These are phyloP conservation scores for Netelia inedita DNA, from an alignment of 2,888 invertebrate species.

Conservation along the genomic window DNA sequence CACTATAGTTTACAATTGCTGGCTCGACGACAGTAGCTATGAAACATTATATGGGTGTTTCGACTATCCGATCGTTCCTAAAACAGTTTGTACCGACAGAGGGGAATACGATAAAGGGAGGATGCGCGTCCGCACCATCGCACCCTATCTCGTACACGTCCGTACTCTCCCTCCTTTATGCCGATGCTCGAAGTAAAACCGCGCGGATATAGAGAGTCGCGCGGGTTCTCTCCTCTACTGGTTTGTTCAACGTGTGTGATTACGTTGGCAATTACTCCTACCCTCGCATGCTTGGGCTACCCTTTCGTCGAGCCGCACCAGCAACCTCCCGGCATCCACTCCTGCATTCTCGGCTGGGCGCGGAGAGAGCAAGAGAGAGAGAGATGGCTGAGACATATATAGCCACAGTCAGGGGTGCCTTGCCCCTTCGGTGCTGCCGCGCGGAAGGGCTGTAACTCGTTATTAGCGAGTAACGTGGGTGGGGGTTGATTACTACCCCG, in stretches of 20 bases:
- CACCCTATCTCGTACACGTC: conserved; percentile 43
- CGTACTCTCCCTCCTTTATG: conserved; percentile 14
- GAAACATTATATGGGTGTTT: conserved; percentile 61
- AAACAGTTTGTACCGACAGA: conserved; percentile 71
- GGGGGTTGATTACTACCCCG: conserved; percentile 81
- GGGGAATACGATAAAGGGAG: conserved; percentile 49
- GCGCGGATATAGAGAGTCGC: conserved; percentile 43
- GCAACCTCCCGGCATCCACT: conserved; percentile 48
- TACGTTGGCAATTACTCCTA: conserved; percentile 84
- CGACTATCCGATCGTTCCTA: conserved; percentile 76
- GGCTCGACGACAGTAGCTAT: conserved; percentile 45
- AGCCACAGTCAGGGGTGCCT: conserved; percentile 55
- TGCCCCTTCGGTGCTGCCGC: conserved; percentile 66
- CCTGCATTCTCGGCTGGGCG: conserved; percentile 64
- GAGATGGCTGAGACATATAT: conserved; percentile 28
- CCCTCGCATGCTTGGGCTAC: conserved; percentile 70
- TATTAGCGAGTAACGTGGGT: conserved; percentile 80
- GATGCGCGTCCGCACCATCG: conserved; percentile 74
- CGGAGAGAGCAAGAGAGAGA: conserved; percentile 1
- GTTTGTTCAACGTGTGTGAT: conserved; percentile 83
- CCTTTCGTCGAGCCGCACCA: conserved; percentile 60
- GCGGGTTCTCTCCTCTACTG: conserved; percentile 59
- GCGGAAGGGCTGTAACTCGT: conserved; percentile 83
- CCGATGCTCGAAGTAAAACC: conserved; percentile 42
- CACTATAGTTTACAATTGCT: conserved; percentile 1